phyloP scores from a whole-genome alignment of 2,113 vertebrate genomes.

The Atrichornis clamosus region DNA sequence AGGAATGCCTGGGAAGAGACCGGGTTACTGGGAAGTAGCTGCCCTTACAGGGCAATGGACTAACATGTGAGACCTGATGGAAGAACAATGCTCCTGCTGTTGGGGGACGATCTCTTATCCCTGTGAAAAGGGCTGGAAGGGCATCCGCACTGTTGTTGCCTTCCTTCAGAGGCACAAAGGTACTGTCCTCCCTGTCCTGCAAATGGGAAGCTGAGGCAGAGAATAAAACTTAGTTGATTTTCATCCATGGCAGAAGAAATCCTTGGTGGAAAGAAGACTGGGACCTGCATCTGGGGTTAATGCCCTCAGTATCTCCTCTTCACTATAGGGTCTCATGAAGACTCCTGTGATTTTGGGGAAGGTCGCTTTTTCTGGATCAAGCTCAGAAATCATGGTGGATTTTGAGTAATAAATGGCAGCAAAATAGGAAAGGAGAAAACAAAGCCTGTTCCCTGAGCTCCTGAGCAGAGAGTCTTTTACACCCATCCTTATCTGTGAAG shows the following conservation, averaged over 20 bases:
- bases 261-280: neutral
- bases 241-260: neutral
- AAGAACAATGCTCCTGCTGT: neutral
- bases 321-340: neutral
- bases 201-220: neutral
- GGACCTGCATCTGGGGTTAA: neutral
- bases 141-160: neutral
- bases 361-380: neutral
- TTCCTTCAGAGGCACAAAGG: neutral
- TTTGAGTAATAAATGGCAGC: neutral
- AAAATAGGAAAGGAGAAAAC: neutral
- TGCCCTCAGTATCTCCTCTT: neutral
- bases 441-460: neutral
- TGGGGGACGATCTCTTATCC: neutral
- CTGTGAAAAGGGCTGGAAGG: neutral
- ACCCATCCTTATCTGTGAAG: neutral
- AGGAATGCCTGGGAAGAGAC: neutral
- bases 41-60: neutral
- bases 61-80: neutral
- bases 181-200: neutral
- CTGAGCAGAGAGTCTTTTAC: neutral
- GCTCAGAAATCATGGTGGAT: neutral
- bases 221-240: neutral
- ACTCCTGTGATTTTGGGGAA: neutral
- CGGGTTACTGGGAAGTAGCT: neutral